Evolutionary conservation across 2,113 vertebrate genomes (phyloP), one percentile per base, ranked within the genome.

Genomic region (Spheniscus mendiculus): DNA sequence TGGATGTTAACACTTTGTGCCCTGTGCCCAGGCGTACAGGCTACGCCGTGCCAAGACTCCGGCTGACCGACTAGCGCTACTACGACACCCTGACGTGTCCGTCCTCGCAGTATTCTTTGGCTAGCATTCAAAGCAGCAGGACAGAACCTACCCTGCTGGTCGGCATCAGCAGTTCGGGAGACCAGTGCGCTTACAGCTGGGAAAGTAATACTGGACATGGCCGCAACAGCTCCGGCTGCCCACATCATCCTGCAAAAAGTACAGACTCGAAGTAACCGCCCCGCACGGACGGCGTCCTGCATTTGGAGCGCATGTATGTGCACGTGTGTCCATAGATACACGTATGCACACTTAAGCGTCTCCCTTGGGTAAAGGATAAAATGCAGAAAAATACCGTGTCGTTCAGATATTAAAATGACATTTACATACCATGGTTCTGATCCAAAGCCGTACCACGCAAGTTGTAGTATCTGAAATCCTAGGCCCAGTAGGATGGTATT

Each of bases 161-260:
- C 99, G 22, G 99, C 98, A 25, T 99, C 99, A 6, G 99, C 99
- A 2, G 98, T 99, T 40, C 99, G 98, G 12, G 99, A 99, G 30
- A 99, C 99, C 30, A 99, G 98, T 0, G 99, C 98, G 3, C 99
- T 99, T 15, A 99, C 98, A 2, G 99, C 99, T 9, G 99, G 99
- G 84, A 99, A 99, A 1, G 99, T 99, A 44, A 99, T 99, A 63
- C 99, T 99, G 55, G 99, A 99, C 99, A 99, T 99, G 94, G 99
- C 99, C 1, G 99, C 99, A 2, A 99, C 99, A 0, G 99, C 98
- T 0, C 99, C 99, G 0, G 99, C 99, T 4, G 99, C 99, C 99
- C 99, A 99, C 99, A 99, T 99, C 99, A 99, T 99, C 99, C 99
- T 99, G 95, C 36, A 74, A 76, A 58, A 58, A 32, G 89, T 1